Conservation (phyloP, 2,113 vertebrate species). For the Crotalus helleri region DNA sequence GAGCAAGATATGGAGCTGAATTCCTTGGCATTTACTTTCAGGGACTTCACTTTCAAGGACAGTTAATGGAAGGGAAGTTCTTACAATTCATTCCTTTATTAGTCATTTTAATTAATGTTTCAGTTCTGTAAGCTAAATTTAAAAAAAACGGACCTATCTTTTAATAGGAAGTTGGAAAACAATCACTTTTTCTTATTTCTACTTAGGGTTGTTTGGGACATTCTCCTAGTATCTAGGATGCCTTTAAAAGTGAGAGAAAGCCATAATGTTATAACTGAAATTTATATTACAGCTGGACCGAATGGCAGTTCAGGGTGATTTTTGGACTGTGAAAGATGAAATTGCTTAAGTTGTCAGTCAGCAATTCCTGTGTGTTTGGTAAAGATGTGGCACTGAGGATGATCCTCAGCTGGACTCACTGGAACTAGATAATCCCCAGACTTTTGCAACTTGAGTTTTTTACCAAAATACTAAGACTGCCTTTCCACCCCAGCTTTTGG, state of each 20-base stretch:
- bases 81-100: not conserved
- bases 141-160: not conserved
- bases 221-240: not conserved
- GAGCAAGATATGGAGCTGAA: not conserved
- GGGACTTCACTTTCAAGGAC: not conserved
- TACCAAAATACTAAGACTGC: not conserved
- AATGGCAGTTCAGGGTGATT: not conserved
- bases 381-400: not conserved
- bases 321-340: not conserved
- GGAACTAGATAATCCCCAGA: not conserved
- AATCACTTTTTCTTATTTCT: not conserved
- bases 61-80: not conserved
- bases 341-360: not conserved
- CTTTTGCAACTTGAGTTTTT: not conserved
- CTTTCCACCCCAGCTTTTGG: conserved; percentile 11
- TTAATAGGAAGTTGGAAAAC: not conserved
- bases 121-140: not conserved
- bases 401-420: not conserved
- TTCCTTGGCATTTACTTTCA: not conserved
- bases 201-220: not conserved
- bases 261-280: not conserved
- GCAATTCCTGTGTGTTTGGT: not conserved
- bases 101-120: not conserved
- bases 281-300: not conserved
- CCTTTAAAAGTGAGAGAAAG: not conserved